Evolutionary conservation across 1,140 invertebrate species (phyloP).

Genomic region (Drosophila mauritiana): DNA sequence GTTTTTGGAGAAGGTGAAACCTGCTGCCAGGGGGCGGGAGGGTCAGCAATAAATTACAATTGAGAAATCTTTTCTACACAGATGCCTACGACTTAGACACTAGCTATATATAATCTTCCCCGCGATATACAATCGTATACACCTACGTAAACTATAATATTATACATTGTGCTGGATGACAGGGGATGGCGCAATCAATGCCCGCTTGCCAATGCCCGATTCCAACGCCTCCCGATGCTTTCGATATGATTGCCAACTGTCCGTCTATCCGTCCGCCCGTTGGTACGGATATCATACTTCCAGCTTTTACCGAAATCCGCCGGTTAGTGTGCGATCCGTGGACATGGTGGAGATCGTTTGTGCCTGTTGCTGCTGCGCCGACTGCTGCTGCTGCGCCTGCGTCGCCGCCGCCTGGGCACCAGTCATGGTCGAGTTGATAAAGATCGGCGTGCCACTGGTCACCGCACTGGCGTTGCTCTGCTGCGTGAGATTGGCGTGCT

Average conservation of each 20-base stretch:
- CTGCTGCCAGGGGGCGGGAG: slow-evolving; percentile 12
- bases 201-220: slow-evolving; percentile 1
- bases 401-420: slow-evolving; percentile 44
- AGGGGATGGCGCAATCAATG: slow-evolving; percentile 18
- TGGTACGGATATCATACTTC: not conserved
- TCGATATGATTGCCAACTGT: slow-evolving; percentile 35
- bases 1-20: slow-evolving; percentile 33
- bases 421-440: slow-evolving; percentile 54
- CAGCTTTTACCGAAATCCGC: slow-evolving; percentile 63
- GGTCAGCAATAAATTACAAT: slow-evolving; percentile 39
- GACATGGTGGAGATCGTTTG: slow-evolving; percentile 45
- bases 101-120: slow-evolving; percentile 12
- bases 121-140: slow-evolving; percentile 24
- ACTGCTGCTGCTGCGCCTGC: slow-evolving; percentile 44
- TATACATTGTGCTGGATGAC: slow-evolving; percentile 44
- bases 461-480: slow-evolving; percentile 37
- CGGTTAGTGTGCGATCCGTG: slow-evolving; percentile 53
- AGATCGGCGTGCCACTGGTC: slow-evolving; percentile 48
- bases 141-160: slow-evolving; percentile 36
- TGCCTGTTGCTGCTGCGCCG: slow-evolving; percentile 32
- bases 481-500: slow-evolving; percentile 44
- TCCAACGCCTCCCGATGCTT: slow-evolving; percentile 48
- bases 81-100: slow-evolving; percentile 25
- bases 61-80: slow-evolving; percentile 46
- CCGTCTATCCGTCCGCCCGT: not conserved